Base-by-base conservation (phyloP, 2,797 vertebrate species). In the Platyrinchus mystaceus region DNA sequence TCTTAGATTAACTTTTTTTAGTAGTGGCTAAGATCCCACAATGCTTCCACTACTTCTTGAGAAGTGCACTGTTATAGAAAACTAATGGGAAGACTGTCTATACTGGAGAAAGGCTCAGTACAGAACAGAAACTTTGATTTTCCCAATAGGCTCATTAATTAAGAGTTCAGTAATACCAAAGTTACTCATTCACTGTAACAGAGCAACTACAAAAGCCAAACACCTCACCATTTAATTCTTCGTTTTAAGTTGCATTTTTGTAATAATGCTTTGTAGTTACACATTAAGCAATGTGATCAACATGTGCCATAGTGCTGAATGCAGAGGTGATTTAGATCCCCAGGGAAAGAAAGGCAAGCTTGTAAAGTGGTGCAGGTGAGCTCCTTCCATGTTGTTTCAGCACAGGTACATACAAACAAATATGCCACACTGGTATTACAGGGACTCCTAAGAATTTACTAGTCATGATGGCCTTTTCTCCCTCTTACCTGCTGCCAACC, bases 401-500 rank as follows among this genome's bases (percentile, higher is more conserved):
- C 36, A 66, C 36, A 79, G 28, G 27, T 73, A 63, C 26, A 56
- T 26, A 62, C 14, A 55, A 58, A 62, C 14, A 55, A 58, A 74
- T 39, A 36, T 2, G 7, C 24, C 53, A 60, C 27, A 14, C 0
- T 28, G 30, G 10, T 59, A 80, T 44, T 46, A 66, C 43, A 64
- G 5, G n/a, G 34, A 68, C 30, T 91, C 67, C 59, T 59, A 36
- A 56, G 73, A 69, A 64, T 41, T 75, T 74, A 56, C 50, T 53
- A 7, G 24, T 41, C 58, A 5, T 23, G 69, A 84, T 19, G 22
- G 32, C 20, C 15, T 79, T 63, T 16, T 70, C 24, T 41, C 84
- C 56, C 17, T 69, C 34, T 5, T 34, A 52, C 16, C 3, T 0
- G 14, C 13, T 1, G 0, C 15, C 64, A 78, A 50, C 3, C 4